phyloP scores from a whole-genome alignment of 2,888 invertebrate species.

The Lomographa bimaculata region DNA sequence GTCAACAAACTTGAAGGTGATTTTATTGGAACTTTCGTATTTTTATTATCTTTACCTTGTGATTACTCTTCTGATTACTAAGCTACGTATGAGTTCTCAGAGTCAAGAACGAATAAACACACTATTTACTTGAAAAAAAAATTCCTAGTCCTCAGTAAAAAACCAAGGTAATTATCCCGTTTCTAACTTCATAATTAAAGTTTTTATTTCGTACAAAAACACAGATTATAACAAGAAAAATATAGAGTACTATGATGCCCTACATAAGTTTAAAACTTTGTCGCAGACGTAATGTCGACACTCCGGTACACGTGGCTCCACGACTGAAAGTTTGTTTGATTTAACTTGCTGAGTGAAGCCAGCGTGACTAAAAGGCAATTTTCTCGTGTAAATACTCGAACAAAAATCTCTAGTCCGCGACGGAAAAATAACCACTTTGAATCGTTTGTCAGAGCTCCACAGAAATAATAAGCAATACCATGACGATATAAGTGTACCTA shows the following conservation, averaged over 20 bases:
- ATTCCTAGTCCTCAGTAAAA: no score
- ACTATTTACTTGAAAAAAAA: no score
- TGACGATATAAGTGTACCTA: background rate
- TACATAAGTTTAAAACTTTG: no score
- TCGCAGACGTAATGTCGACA: no score
- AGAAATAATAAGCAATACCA: conserved; percentile 5
- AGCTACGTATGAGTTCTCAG: no score
- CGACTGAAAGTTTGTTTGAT: conserved; percentile 33
- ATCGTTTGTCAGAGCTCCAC: conserved; percentile 14
- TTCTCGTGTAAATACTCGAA: conserved; percentile 60
- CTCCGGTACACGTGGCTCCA: conserved; percentile 6
- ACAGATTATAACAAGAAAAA: no score
- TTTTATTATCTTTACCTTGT: conserved; percentile 11
- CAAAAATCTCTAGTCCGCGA: conserved; percentile 43
- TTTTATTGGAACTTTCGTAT: conserved; percentile 26
- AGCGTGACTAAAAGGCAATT: conserved; percentile 54
- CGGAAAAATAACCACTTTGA: conserved; percentile 28
- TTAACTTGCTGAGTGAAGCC: conserved; percentile 35
- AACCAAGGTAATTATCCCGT: no score
- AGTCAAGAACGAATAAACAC: no score
- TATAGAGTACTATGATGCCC: no score
- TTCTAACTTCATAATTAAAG: no score
- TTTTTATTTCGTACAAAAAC: no score
- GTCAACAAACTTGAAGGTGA: conserved; percentile 66
- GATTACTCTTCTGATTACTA: no score